phyloP scores from a whole-genome alignment of 2,888 invertebrate genomes.

The Netelia fuscicornis region DNA sequence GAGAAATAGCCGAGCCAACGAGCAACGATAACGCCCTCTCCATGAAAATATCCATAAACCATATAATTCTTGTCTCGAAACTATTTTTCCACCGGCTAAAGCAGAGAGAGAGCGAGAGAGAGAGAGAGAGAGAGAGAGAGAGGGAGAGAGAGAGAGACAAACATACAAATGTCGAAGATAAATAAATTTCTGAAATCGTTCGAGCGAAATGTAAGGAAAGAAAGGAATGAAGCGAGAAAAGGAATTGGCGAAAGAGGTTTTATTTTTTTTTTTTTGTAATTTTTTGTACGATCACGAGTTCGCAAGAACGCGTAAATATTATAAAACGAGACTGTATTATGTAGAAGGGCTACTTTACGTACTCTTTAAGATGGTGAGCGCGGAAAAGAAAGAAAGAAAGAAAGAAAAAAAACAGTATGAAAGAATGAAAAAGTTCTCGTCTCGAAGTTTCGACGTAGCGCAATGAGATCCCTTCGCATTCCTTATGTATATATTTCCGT shows the following conservation, averaged over 20 bases:
- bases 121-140: conserved; percentile 2
- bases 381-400: neutral
- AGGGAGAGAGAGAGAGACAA: neutral
- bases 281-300: conserved; percentile 9
- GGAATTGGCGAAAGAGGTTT: neutral
- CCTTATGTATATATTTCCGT: conserved; percentile 4
- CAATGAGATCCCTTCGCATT: neutral
- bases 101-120: neutral
- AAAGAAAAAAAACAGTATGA: neutral
- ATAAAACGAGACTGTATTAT: conserved; percentile 8
- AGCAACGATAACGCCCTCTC: neutral
- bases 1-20: neutral
- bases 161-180: conserved; percentile 11
- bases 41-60: neutral
- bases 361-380: conserved; percentile 13
- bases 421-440: conserved; percentile 26
- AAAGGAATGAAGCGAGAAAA: neutral
- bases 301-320: conserved; percentile 63
- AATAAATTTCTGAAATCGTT: conserved; percentile 52
- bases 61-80: conserved; percentile 10
- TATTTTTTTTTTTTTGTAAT: neutral
- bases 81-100: neutral
- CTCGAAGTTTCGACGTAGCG: conserved; percentile 13
- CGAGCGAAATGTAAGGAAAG: neutral
- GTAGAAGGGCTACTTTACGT: neutral